Evolutionary conservation across 2,113 vertebrate species (phyloP).

Genomic region (Phylloscopus whistleri): DNA sequence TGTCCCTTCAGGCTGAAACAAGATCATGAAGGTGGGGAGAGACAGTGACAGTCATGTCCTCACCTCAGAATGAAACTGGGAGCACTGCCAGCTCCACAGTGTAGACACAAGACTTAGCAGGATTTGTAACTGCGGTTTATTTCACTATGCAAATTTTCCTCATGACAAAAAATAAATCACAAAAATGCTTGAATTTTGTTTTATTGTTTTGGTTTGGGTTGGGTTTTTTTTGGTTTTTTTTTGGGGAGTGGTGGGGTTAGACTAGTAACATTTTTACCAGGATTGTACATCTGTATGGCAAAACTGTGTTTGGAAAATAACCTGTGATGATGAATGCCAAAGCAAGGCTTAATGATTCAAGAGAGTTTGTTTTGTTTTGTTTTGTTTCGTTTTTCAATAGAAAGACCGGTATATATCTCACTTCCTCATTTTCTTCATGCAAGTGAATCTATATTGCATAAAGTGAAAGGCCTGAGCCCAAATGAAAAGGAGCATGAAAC

Average conservation of each 20-base stretch:
- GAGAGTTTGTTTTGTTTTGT: not conserved
- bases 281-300: not conserved
- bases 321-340: not conserved
- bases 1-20: not conserved
- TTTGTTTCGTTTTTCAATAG: constrained; percentile 61
- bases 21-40: not conserved
- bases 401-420: constrained; percentile 82
- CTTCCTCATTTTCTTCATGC: constrained; percentile 91
- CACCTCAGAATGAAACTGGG: not conserved
- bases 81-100: not conserved
- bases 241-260: accelerated
- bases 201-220: not conserved
- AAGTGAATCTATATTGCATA: constrained; percentile 64
- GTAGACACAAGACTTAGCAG: not conserved
- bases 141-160: not conserved
- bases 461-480: constrained; percentile 76
- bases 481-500: constrained; percentile 80
- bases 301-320: not conserved
- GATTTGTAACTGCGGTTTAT: not conserved
- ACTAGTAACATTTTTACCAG: not conserved
- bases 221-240: not conserved
- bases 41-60: not conserved
- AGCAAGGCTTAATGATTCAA: not conserved
- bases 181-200: not conserved
- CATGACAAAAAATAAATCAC: not conserved